Evolutionary conservation across 2,888 invertebrate species (phyloP).

Genomic region (Mellilla xanthometata): DNA sequence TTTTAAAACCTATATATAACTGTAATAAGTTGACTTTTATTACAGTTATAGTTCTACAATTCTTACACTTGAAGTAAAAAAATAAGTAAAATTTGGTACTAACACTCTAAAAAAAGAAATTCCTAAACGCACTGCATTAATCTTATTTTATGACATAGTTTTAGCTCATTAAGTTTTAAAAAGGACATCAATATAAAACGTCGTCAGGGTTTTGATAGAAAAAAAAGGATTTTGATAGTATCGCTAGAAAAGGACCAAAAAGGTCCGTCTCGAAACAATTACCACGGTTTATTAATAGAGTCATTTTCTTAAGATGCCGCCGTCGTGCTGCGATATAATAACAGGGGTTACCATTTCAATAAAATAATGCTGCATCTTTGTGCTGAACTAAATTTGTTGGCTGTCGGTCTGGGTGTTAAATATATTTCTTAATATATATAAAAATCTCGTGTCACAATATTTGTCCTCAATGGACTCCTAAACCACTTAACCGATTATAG

Average conservation of each 20-base stretch:
- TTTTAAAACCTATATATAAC: no score
- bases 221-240: slow-evolving; percentile 18
- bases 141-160: background rate
- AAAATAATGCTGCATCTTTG: no score
- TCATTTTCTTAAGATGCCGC: slow-evolving; percentile 47
- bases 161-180: slow-evolving; percentile 10
- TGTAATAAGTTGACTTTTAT: no score
- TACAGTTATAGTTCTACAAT: no score
- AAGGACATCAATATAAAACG: slow-evolving; percentile 10
- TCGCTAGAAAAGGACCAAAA: slow-evolving; percentile 12
- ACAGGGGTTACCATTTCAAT: slow-evolving; percentile 5
- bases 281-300: slow-evolving; percentile 65
- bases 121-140: background rate
- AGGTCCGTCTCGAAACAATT: slow-evolving; percentile 47
- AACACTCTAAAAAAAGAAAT: background rate
- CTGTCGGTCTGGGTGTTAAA: no score
- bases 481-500: no score
- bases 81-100: no score
- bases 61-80: no score
- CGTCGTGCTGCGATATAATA: slow-evolving; percentile 29
- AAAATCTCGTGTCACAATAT: no score
- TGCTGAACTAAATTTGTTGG: no score
- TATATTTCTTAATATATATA: no score
- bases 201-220: slow-evolving; percentile 15
- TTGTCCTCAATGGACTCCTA: no score